Evolutionary conservation across 1,140 invertebrate genomes (phyloP).

Genomic region (Mycetomoellerius zeteki): DNA sequence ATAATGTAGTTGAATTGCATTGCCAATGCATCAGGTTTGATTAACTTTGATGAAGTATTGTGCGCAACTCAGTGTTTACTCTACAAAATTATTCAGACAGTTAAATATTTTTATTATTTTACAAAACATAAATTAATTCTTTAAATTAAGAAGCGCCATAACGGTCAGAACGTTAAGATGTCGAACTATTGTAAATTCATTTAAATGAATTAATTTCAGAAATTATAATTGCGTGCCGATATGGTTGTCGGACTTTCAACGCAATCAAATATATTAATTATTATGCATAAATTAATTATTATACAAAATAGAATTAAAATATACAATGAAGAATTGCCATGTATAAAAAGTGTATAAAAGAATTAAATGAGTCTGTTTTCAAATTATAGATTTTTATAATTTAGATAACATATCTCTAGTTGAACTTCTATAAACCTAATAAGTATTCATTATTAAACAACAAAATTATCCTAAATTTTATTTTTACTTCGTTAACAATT

Average conservation of each 20-base stretch:
- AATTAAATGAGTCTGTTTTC: neutral
- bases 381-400: neutral
- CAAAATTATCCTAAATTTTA: neutral
- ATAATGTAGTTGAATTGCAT: neutral
- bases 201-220: too few relatives aligned
- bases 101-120: neutral
- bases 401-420: neutral
- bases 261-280: too few relatives aligned
- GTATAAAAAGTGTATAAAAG: neutral
- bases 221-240: too few relatives aligned
- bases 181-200: too few relatives aligned
- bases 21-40: neutral
- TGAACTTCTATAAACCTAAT: neutral
- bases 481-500: neutral
- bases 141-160: too few relatives aligned
- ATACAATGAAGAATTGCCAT: neutral
- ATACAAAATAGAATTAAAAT: neutral
- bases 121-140: conserved; percentile 1
- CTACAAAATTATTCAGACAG: neutral
- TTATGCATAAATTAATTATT: neutral
- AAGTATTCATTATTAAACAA: neutral
- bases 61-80: conserved; percentile 7
- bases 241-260: too few relatives aligned
- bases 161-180: too few relatives aligned
- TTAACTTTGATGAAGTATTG: conserved; percentile 27